Evolutionary conservation across 2,888 invertebrate genomes (phyloP).

Genomic region (Nebria salina): DNA sequence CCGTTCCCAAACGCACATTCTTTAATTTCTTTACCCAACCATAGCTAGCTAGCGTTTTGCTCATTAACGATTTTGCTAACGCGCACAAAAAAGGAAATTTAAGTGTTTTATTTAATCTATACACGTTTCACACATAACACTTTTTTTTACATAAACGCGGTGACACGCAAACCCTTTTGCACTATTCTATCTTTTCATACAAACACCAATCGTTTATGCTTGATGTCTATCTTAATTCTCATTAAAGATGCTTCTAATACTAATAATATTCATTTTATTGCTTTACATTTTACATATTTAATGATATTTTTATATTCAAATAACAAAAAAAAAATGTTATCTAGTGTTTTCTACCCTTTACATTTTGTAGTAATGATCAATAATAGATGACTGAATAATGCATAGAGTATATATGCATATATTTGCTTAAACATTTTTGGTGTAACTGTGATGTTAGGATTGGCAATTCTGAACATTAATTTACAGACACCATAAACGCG

Average conservation of each 20-base stretch:
- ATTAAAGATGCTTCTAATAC: too few species aligned
- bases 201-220: too few species aligned
- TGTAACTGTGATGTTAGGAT: not conserved
- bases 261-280: too few species aligned
- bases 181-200: too few species aligned
- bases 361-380: too few species aligned
- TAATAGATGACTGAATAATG: too few species aligned
- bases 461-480: constrained; percentile 15
- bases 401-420: not conserved
- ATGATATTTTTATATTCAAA: too few species aligned
- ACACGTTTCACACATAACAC: not conserved
- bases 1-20: constrained; percentile 13
- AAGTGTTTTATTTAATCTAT: not conserved
- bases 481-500: constrained; percentile 16
- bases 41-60: not conserved
- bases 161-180: not conserved
- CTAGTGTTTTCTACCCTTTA: too few species aligned
- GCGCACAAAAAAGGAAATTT: not conserved
- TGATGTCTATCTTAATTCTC: too few species aligned
- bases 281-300: too few species aligned
- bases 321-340: too few species aligned
- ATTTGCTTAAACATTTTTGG: not conserved
- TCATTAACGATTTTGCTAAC: not conserved
- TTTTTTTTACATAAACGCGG: not conserved
- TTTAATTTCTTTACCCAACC: not conserved